phyloP scores from a whole-genome alignment of 2,888 invertebrate species.

The Mythimna vitellina region DNA sequence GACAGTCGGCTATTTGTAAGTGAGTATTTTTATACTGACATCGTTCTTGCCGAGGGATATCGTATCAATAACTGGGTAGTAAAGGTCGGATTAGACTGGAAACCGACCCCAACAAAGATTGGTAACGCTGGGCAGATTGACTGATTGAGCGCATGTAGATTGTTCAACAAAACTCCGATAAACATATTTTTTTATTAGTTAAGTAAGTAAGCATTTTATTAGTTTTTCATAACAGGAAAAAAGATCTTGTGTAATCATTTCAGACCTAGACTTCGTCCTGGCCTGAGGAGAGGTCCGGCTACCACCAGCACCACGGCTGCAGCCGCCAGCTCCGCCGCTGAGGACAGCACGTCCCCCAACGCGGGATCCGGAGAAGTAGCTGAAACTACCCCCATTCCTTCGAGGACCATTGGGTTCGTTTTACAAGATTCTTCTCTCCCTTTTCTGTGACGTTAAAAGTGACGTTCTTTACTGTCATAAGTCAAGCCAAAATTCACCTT shows the following conservation, averaged over 20 bases:
- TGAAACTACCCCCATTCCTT: slow-evolving; percentile 83
- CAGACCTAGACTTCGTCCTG: slow-evolving; percentile 88
- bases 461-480: too few species aligned
- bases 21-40: neutral
- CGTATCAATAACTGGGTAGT: neutral
- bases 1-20: neutral
- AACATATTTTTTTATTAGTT: too few species aligned
- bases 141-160: neutral
- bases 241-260: neutral
- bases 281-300: slow-evolving; percentile 75
- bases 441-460: too few species aligned
- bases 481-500: too few species aligned
- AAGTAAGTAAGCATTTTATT: too few species aligned
- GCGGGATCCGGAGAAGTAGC: slow-evolving; percentile 78
- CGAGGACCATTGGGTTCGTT: slow-evolving; percentile 80
- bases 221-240: too few species aligned
- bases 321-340: slow-evolving; percentile 68
- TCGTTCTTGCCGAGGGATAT: neutral
- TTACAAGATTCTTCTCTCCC: neutral
- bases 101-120: neutral
- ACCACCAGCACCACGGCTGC: slow-evolving; percentile 78
- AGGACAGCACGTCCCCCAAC: slow-evolving; percentile 77
- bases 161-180: neutral
- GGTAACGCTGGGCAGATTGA: neutral
- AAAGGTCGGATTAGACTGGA: neutral